Evolutionary conservation across 2,797 vertebrate genomes (phyloP).

Genomic region (Megaceryle alcyon): DNA sequence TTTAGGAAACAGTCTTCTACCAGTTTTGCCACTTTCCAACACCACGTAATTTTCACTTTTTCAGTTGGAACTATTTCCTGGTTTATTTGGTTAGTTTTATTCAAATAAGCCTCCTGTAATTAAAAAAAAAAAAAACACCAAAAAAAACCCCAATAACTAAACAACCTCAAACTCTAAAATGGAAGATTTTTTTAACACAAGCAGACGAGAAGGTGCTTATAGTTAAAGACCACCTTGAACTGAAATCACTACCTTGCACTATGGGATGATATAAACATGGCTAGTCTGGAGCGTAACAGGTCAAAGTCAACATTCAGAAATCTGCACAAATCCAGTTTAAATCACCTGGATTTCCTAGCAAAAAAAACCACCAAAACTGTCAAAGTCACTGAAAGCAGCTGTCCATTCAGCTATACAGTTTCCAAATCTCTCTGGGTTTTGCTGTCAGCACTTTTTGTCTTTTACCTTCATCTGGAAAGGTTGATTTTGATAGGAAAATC

Average conservation of each 20-base stretch:
- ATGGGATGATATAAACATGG: neutral
- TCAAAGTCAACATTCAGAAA: neutral
- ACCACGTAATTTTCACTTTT: neutral
- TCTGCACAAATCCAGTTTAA: constrained; percentile 21
- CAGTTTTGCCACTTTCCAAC: neutral
- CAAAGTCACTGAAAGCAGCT: constrained; percentile 17
- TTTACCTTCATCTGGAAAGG: neutral
- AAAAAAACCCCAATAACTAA: neutral
- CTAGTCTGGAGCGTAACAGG: neutral
- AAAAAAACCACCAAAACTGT: neutral
- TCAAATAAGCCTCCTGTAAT: neutral
- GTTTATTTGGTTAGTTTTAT: neutral
- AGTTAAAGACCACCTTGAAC: neutral
- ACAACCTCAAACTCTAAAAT: neutral
- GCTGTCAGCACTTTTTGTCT: constrained; percentile 10
- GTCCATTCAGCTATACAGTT: neutral
- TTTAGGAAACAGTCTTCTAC: constrained; percentile 3
- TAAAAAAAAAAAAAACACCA: neutral
- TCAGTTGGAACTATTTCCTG: neutral
- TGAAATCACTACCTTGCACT: neutral
- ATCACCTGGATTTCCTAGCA: neutral
- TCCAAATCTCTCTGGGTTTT: neutral
- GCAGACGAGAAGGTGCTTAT: neutral
- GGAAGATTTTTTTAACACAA: neutral
- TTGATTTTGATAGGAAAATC: neutral